These are phyloP conservation scores for Lepidurus couesii DNA, from an alignment of 1,140 invertebrate genomes.

Conservation along the genomic window DNA sequence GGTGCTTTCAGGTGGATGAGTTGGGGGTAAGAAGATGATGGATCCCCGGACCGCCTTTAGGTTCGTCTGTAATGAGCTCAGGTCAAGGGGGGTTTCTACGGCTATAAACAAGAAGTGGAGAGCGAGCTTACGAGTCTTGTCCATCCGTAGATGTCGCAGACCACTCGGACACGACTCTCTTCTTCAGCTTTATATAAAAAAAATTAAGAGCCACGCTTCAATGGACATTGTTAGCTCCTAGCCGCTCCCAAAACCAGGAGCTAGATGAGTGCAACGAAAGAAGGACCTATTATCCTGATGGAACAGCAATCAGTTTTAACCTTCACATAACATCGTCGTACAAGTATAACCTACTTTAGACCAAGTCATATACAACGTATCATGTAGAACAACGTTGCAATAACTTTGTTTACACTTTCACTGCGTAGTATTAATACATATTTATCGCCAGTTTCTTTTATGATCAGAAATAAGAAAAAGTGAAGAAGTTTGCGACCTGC, in stretches of 20 bases:
- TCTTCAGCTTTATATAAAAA: slow-evolving; percentile 7
- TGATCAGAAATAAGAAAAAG: too few relatives aligned
- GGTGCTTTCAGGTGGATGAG: neutral
- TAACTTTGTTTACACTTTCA: too few relatives aligned
- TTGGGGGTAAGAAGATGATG: neutral
- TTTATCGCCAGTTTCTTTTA: too few relatives aligned
- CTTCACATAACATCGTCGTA: neutral
- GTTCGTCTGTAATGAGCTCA: slow-evolving; percentile 8
- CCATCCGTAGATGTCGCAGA: neutral
- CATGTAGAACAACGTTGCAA: neutral
- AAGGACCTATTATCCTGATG: neutral
- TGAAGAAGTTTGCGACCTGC: neutral
- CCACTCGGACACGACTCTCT: slow-evolving; percentile 20
- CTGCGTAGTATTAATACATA: too few relatives aligned
- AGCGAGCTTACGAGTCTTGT: slow-evolving; percentile 9
- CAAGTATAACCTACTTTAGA: neutral
- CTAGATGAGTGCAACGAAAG: neutral
- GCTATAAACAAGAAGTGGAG: slow-evolving; percentile 21
- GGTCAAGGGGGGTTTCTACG: slow-evolving; percentile 17
- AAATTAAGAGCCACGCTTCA: slow-evolving; percentile 10
- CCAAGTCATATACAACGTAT: neutral
- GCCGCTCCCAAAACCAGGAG: slow-evolving; percentile 3
- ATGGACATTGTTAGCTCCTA: slow-evolving; percentile 19
- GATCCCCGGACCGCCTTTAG: slow-evolving; percentile 12
- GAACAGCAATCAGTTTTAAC: slow-evolving; percentile 19